Base-by-base conservation (phyloP, 2,797 vertebrate species). In the Melanotaenia maccullochi region DNA sequence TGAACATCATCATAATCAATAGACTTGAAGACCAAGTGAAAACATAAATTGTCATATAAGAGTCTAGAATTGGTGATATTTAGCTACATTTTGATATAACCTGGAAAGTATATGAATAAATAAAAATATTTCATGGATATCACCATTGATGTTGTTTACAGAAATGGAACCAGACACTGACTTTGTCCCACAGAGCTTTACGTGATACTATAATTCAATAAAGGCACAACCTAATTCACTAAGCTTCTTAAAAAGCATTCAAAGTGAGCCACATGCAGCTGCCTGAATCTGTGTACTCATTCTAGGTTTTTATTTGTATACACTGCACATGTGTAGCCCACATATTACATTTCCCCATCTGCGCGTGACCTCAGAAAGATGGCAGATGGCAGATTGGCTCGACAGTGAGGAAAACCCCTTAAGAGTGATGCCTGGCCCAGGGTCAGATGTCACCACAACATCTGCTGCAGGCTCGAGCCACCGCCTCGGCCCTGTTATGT, bases 391-490 rank as follows among this genome's bases (percentile, higher is more conserved):
- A 90, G 92, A 93, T 94, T 93, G 94, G 92, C 61, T 68, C 83
- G 62, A 81, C 78, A 78, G 59, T 92, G 93, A 93, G 94, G 95
- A 95, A 96, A 92, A 90, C 93, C 94, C 93, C 75, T 81, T 92
- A 44, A 78, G 86, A 89, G 89, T 92, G 93, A 93, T 88, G 95
- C 95, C 94, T 96, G 93, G 94, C 92, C 85, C 44, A 24, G 93
- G 96, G 96, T 97, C 94, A 96, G 90, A 96, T 97, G 96, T 97
- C 96, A 22, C 75, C 72, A 86, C 91, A 95, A 94, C 97, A 97
- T 98, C 97, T 98, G 97, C 94, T 95, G 93, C 69, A 20, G 89
- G 90, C 92, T 88, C 60, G 81, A 75, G 85, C 85, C 71, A 60
- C 83, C 60, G 74, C 76, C 68, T 78, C 47, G 61, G 49, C 76